phyloP scores from a whole-genome alignment of 2,797 vertebrate species.

The Threskiornis aethiopicus region DNA sequence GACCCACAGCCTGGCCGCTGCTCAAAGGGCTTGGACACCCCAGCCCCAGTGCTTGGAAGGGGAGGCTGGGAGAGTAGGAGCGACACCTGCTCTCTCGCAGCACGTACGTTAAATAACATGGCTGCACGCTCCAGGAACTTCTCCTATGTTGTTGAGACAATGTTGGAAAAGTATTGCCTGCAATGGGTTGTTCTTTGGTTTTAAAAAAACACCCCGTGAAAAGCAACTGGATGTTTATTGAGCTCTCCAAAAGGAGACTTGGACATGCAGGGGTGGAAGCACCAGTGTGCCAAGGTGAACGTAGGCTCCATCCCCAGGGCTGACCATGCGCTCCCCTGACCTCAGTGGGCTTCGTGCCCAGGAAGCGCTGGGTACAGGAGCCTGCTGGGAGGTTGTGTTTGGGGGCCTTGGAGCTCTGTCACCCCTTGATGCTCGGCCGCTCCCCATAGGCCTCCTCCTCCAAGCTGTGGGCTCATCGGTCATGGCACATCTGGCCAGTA shows the following conservation, averaged over 20 bases:
- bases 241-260: fast-evolving
- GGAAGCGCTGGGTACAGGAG: neutral
- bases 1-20: too few relatives aligned
- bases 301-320: neutral
- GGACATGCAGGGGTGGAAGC: neutral
- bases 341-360: fast-evolving
- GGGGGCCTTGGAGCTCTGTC: neutral
- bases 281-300: fast-evolving
- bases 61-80: neutral
- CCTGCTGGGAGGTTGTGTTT: neutral
- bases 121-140: too few relatives aligned
- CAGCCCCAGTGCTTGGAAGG: too few relatives aligned
- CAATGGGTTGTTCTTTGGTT: neutral
- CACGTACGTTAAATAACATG: fast-evolving
- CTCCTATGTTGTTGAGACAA: neutral
- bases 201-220: neutral
- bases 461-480: fast-evolving
- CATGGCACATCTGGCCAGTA: neutral
- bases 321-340: fast-evolving
- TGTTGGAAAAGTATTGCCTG: neutral
- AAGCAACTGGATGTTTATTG: neutral
- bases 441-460: neutral
- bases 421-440: fast-evolving
- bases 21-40: too few relatives aligned
- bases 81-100: neutral